Conservation (phyloP, 1,140 invertebrate species). For the Samia ricini region DNA sequence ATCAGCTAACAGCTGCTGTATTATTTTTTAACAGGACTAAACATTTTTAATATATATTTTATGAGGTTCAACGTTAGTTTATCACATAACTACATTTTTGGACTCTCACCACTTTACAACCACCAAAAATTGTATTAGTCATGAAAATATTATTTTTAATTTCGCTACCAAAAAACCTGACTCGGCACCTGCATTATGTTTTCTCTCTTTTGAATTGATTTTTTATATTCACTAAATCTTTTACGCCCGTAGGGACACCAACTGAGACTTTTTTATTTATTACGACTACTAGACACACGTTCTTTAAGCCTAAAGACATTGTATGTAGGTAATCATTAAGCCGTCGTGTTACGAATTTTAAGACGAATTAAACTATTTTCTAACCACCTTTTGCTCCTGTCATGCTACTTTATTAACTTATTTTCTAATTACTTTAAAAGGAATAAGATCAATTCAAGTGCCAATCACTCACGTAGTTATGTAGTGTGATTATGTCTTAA, state of each 20-base stretch:
- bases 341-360: too few relatives aligned
- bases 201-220: constrained; percentile 4
- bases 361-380: too few relatives aligned
- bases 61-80: background rate
- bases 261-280: background rate
- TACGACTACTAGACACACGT: background rate
- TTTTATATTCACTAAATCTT: constrained; percentile 9
- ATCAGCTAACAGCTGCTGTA: background rate
- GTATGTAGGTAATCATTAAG: too few relatives aligned
- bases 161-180: background rate
- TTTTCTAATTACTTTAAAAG: too few relatives aligned
- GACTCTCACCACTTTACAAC: background rate
- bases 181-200: background rate
- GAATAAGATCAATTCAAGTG: too few relatives aligned
- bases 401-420: too few relatives aligned
- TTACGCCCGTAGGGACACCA: constrained; percentile 6
- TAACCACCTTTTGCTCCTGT: too few relatives aligned
- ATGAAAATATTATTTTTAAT: constrained; percentile 3
- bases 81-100: background rate
- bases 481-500: too few relatives aligned
- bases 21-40: constrained; percentile 2
- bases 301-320: background rate
- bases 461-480: too few relatives aligned
- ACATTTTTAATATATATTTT: constrained; percentile 7
- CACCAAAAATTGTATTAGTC: background rate